Percentiles rank a stretch among this genome's conserved stretches.
These are phyloP conservation scores for Fabriciana adippe DNA, from an alignment of 2,888 invertebrate species.

Conservation along the genomic window DNA sequence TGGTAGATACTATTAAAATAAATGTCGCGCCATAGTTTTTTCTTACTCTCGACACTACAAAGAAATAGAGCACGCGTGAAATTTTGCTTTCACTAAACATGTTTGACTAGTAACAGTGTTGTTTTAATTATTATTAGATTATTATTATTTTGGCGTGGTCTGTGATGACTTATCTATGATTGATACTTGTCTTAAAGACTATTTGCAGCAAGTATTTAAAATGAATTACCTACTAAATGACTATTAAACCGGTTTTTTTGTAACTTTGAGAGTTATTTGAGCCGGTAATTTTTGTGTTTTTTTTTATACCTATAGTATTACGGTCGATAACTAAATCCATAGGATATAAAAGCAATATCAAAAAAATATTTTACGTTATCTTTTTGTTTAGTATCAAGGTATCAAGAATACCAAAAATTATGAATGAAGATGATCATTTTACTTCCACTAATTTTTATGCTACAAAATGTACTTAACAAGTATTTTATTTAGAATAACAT, in stretches of 20 bases:
- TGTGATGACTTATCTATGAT: constrained; percentile 46
- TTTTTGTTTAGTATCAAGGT: too few relatives aligned
- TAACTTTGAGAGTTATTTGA: constrained; percentile 27
- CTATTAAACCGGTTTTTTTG: constrained; percentile 19
- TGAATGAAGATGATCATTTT: too few relatives aligned
- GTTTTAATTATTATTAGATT: constrained; percentile 69
- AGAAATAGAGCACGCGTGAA: constrained; percentile 63
- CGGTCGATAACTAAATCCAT: too few relatives aligned
- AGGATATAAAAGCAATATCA: too few relatives aligned
- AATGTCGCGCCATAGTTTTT: constrained; percentile 48
- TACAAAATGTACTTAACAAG: too few relatives aligned
- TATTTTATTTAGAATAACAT: too few relatives aligned
- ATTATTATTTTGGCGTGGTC: constrained; percentile 50
- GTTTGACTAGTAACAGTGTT: constrained; percentile 50
- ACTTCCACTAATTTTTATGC: too few relatives aligned
- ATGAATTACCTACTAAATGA: constrained; percentile 10
- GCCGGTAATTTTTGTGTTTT: too few relatives aligned
- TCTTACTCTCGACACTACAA: constrained; percentile 27
- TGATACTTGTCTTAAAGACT: constrained; percentile 27
- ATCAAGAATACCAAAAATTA: too few relatives aligned
- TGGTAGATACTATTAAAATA: constrained; percentile 20
- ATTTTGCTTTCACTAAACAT: constrained; percentile 72
- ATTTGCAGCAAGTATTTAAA: constrained; percentile 11
- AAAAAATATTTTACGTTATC: too few relatives aligned
- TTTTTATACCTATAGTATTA: too few relatives aligned